These are phyloP conservation scores for Pituophis catenifer DNA, from an alignment of 2,113 vertebrate species.

Conservation along the genomic window DNA sequence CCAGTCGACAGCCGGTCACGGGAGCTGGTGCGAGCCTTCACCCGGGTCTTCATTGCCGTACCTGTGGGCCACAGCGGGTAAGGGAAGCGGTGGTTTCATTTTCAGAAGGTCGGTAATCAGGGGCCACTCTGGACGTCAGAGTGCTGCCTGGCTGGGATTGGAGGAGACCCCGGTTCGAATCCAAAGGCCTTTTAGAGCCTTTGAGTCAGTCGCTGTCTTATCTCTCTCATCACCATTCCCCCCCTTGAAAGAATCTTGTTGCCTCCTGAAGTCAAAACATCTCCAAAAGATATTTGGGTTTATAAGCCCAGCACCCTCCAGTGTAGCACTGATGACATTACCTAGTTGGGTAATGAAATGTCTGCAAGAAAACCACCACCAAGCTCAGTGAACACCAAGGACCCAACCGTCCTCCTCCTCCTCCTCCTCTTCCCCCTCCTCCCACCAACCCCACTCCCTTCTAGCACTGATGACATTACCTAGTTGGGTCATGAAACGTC, in stretches of 20 bases:
- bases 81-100: slow-evolving; percentile 1
- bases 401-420: no score
- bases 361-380: no score
- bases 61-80: slow-evolving; percentile 83
- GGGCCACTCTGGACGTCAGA: background rate
- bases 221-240: background rate
- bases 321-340: background rate
- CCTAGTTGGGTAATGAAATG: background rate
- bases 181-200: background rate
- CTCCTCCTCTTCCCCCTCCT: no score
- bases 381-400: no score
- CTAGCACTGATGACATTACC: no score
- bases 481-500: no score
- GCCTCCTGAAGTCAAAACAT: background rate
- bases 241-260: background rate
- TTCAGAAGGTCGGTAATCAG: background rate
- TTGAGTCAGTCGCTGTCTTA: background rate
- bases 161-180: background rate
- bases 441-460: no score
- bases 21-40: slow-evolving; percentile 82
- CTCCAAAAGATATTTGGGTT: background rate
- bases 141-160: background rate
- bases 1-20: slow-evolving; percentile 80
- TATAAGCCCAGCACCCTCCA: background rate
- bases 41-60: slow-evolving; percentile 84